Evolutionary conservation across 2,797 vertebrate genomes (phyloP), one percentile per base, ranked within the genome.

Genomic region (Pipistrellus pygmaeus): DNA sequence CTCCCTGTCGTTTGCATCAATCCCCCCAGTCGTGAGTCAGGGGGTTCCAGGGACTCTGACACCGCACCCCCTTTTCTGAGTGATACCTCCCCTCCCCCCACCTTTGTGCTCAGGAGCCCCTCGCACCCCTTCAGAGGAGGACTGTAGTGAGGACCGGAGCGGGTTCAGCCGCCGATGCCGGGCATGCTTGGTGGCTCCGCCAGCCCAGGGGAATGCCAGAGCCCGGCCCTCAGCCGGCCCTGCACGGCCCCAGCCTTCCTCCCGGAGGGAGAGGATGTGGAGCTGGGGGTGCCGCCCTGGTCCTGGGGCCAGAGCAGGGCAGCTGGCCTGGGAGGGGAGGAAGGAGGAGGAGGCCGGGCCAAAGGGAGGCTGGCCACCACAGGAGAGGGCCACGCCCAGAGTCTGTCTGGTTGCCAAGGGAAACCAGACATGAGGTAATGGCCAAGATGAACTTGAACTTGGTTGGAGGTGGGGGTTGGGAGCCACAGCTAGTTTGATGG

Each of bases 361-460:
- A 13, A 73, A 72, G 92, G 51, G 53, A 78, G 69, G 80, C 75
- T 1, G 86, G 51, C 92, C 89, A 83, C 96, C 57, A 13, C 72
- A 80, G 90, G 85, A 85, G 87, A 96, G 96, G 97, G 97, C 97
- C 97, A 98, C 96, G 95, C 98, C 98, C 97, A 82, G 96, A 96
- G 97, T 97, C 97, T 95, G 98, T 98, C 98, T 98, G 97, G 98
- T 98, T 98, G 98, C 98, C 98, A 98, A 11, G 90, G 97, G 98
- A 98, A 98, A 98, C 98, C 98, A 99, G 98, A 99, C 98, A 98
- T 98, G 98, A 98, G 98, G 98, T 99, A 98, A 98, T 98, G 97
- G 41, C 95, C 95, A 87, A 96, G 97, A 97, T 96, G 97, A 98
- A 98, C 98, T 98, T 98, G 98, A 98, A 98, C 98, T 98, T 98